These are phyloP conservation scores for Xestia rhomboidea DNA, from an alignment of 2,888 invertebrate species.

Conservation along the genomic window DNA sequence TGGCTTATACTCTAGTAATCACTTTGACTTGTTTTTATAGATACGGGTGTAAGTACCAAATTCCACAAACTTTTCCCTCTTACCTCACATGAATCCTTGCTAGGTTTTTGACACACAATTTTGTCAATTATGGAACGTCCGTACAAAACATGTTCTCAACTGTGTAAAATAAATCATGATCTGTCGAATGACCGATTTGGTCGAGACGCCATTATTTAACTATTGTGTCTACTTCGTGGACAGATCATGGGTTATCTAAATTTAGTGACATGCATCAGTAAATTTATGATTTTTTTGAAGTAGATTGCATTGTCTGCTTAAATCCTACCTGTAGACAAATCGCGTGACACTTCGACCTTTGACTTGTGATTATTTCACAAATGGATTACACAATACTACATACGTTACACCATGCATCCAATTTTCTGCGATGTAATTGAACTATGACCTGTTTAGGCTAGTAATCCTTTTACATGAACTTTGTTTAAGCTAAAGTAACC, in stretches of 20 bases:
- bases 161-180: too few species aligned
- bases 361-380: conserved; percentile 20
- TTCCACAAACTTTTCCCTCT: background rate
- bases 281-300: background rate
- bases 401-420: background rate
- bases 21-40: too few species aligned
- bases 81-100: background rate
- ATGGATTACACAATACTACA: conserved; percentile 19
- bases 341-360: conserved; percentile 30
- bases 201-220: too few species aligned
- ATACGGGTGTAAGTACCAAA: background rate
- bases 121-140: background rate
- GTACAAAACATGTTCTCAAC: background rate
- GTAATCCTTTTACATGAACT: background rate
- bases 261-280: too few species aligned
- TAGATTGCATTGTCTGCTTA: background rate
- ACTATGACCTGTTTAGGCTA: background rate
- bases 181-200: too few species aligned
- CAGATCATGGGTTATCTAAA: too few species aligned
- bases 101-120: background rate
- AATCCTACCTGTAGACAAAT: background rate
- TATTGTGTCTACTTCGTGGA: too few species aligned
- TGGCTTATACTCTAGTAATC: too few species aligned
- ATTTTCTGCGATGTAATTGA: conserved; percentile 7
- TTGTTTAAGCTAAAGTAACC: background rate